Conservation (phyloP, 2,797 vertebrate species). For the Hipposideros larvatus region DNA sequence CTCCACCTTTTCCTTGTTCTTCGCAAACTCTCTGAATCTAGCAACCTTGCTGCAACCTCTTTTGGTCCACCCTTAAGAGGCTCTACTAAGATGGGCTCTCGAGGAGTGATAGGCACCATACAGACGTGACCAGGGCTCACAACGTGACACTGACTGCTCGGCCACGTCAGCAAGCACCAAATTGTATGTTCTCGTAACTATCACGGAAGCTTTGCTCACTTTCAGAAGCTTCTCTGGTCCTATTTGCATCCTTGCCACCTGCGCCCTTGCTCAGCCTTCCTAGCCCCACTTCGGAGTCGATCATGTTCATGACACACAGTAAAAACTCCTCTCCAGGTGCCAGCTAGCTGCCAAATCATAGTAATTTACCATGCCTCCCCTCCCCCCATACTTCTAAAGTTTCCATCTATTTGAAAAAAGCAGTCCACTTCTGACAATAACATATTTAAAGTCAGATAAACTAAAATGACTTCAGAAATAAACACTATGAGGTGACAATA, state of each 20-base stretch:
- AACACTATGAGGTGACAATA: neutral
- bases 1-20: neutral
- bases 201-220: neutral
- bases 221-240: neutral
- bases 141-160: neutral
- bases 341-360: neutral
- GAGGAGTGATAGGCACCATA: neutral
- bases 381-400: neutral
- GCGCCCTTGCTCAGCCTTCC: neutral
- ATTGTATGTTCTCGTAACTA: neutral
- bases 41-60: neutral
- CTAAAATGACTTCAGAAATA: constrained; percentile 46
- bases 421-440: constrained; percentile 9
- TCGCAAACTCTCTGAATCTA: neutral
- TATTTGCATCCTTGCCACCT: neutral
- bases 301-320: neutral
- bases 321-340: neutral
- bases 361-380: neutral
- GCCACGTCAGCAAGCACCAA: neutral
- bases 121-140: neutral
- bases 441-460: neutral
- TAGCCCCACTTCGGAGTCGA: neutral
- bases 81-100: neutral
- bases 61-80: neutral
- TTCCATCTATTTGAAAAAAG: constrained; percentile 37